Evolutionary conservation across 2,797 vertebrate genomes (phyloP), one percentile per base, ranked within the genome.

Genomic region (Erethizon dorsatum): DNA sequence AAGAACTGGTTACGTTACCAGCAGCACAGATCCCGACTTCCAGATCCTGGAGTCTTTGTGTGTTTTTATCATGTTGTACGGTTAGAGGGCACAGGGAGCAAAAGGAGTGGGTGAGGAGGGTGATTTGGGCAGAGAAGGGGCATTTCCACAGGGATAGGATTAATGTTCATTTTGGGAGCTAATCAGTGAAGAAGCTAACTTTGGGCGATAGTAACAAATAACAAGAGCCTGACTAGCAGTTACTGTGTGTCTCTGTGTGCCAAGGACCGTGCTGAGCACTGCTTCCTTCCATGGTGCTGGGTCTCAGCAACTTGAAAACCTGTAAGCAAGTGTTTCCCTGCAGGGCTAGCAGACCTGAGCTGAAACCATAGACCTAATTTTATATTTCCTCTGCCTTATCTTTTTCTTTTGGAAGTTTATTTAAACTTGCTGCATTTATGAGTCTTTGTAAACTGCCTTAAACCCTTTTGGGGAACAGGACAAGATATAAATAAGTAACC

Each of bases 341-440:
- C 7, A 47, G 28, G 18, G 20, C 65, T 84, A 13, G 71, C 54
- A 33, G 41, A 33, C 78, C 18, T 37, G 47, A 80, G 63, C 73
- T 83, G 73, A 77, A 79, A 82, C 5, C 26, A 14, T 31, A 7
- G 0, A 4, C 54, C 61, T 82, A 77, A 50, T 33, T 52, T 71
- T 73, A 67, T 1, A 73, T 86, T 89, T 90, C 59, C 52, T 90
- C 5, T 77, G 78, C 31, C 56, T 91, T 77, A 26, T n/a, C 41
- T 93, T 90, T 91, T 79, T 11, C 26, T 33, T 91, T 71, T 57
- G 18, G 56, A 95, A 96, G 31, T 56, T 95, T 57, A 52, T 77
- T 88, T 91, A 84, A 45, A 79, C 41, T 61, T 92, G 41, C 11
- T 94, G 1, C 82, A 31, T 86, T 52, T 78, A 47, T 47, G 79